These are phyloP conservation scores for Uria lomvia DNA, from an alignment of 2,113 vertebrate species.

Conservation along the genomic window DNA sequence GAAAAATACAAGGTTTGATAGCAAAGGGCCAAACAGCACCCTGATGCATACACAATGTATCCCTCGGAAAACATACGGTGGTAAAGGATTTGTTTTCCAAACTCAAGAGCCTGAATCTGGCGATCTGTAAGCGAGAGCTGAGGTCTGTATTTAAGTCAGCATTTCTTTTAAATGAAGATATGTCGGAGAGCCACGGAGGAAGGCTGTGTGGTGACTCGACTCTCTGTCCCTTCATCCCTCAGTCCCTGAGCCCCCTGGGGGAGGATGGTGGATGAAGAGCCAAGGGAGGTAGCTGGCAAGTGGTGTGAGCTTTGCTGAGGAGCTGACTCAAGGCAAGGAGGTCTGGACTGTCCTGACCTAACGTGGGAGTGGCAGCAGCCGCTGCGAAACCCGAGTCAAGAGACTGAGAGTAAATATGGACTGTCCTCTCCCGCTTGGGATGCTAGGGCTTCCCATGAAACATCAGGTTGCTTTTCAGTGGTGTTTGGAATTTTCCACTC, in stretches of 20 bases:
- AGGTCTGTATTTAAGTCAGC: not conserved
- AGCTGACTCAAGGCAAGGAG: not conserved
- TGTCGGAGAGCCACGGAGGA: not conserved
- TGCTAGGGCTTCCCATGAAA: not conserved
- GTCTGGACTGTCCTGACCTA: not conserved
- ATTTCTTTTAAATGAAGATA: not conserved
- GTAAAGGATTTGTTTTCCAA: not conserved
- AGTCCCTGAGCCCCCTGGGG: accelerated
- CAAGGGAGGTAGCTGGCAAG: accelerated
- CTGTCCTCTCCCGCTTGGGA: accelerated
- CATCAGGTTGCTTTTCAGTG: not conserved
- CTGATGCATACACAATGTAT: not conserved
- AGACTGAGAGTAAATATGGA: accelerated
- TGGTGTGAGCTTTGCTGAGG: not conserved
- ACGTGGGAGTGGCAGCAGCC: not conserved
- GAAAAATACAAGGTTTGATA: constrained; percentile 14
- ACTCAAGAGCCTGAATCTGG: not conserved
- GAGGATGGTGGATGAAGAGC: not conserved
- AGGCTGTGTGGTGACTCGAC: not conserved
- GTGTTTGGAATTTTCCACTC: not conserved
- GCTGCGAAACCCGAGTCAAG: accelerated
- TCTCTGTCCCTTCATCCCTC: not conserved
- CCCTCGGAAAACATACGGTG: not conserved
- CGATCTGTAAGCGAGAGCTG: accelerated
- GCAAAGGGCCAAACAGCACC: not conserved